Evolutionary conservation across 1,140 invertebrate species (phyloP), one percentile per base, ranked within the genome.

Genomic region (Leucophenga varia): DNA sequence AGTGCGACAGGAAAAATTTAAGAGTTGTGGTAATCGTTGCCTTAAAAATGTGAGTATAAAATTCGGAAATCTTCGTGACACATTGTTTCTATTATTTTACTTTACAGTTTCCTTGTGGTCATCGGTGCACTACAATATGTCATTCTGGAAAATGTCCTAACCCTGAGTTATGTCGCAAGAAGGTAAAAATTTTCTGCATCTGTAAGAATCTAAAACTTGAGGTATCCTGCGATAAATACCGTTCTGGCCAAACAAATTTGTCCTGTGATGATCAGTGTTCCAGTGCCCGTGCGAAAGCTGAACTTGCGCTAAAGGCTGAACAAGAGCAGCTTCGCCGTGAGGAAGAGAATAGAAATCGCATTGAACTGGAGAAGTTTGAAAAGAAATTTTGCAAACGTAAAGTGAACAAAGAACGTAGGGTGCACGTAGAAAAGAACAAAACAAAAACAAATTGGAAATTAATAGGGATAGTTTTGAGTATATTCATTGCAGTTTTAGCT

Each of bases 101-200:
- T 53, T 80, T 77, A 13, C 47, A 85, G 80, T 84, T 85, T 57
- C 55, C 78, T 17, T 89, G 87, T 67, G 86, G 85, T 1, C 91
- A 94, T 77, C 81, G 86, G 10, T 96, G 92, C 74, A 79, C 79
- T 12, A 77, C 80, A 18, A 79, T 80, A 16, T 96, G 92, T 63
- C 93, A 97, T 75, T 74, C 83, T 17, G 90, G 89, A 12, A 47
- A 68, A 0, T 95, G 93, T 75, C 79, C 82, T 1, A 79, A 79
- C 40, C 76, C 81, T 20, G 81, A 87, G 45, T 54, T 77, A 0
- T 96, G 93, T 69, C 83, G 81, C 28, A 90, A 90, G 52, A 92
- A 89, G 69, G 83, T 93, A 0, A 87, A 87, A 67, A 64, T 93
- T 0, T 79, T 81, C 34, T 96, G 93, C 60, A 76, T 79, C 35